Evolutionary conservation across 2,888 invertebrate genomes (phyloP).

Genomic region (Oligia latruncula): DNA sequence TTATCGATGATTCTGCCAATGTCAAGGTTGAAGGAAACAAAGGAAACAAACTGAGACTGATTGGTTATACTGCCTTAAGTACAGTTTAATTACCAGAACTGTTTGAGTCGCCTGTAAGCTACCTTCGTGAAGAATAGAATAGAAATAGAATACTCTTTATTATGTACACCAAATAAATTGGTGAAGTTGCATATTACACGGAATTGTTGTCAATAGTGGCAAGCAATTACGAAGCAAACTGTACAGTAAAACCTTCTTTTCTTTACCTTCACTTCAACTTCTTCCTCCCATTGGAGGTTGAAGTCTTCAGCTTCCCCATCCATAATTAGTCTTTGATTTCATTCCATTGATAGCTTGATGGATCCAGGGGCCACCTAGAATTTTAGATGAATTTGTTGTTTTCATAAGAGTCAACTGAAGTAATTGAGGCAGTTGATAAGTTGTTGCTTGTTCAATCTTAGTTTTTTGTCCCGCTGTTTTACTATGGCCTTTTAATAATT

Average conservation of each 20-base stretch:
- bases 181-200: not conserved
- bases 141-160: no score
- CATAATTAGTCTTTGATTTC: slow-evolving; percentile 73
- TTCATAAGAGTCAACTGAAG: not conserved
- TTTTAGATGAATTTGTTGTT: not conserved
- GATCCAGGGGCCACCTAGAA: slow-evolving; percentile 45
- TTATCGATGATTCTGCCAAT: no score
- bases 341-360: slow-evolving; percentile 67
- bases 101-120: no score
- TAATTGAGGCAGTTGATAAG: not conserved
- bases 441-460: not conserved
- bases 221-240: not conserved
- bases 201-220: not conserved
- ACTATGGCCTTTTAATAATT: slow-evolving; percentile 5
- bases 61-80: no score
- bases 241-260: not conserved
- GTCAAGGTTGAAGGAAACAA: no score
- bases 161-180: no score
- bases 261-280: slow-evolving; percentile 83
- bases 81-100: no score
- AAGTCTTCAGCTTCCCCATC: slow-evolving; percentile 84
- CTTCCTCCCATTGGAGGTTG: slow-evolving; percentile 87
- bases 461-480: not conserved
- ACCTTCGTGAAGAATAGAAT: no score
- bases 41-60: no score